phyloP scores from a whole-genome alignment of 2,113 vertebrate species.

The Tenebrosternarchus preto region DNA sequence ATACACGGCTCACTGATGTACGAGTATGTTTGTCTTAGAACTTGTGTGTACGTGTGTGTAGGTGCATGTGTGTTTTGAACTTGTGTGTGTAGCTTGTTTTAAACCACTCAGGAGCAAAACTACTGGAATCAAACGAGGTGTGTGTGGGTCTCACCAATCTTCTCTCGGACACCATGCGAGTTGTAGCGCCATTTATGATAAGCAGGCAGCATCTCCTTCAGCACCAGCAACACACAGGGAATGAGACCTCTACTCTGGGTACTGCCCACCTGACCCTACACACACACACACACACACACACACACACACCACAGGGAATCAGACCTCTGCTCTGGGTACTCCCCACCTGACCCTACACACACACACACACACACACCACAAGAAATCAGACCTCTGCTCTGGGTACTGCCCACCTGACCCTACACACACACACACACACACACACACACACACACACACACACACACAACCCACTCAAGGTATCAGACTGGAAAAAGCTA shows the following conservation, averaged over 20 bases:
- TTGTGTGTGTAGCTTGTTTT: too few species aligned
- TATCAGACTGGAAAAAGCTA: too few species aligned
- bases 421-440: constrained; percentile 58
- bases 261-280: constrained; percentile 92
- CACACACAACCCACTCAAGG: neutral
- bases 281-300: constrained; percentile 12
- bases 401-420: constrained; percentile 95
- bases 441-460: neutral
- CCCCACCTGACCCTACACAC: constrained; percentile 89
- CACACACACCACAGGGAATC: constrained; percentile 80
- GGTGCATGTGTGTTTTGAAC: neutral
- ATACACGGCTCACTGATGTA: too few species aligned
- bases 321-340: constrained; percentile 94
- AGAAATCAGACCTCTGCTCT: constrained; percentile 91
- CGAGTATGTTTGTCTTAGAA: too few species aligned
- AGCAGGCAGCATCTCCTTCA: constrained; percentile 96
- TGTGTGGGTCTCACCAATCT: constrained; percentile 80
- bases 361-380: constrained; percentile 69
- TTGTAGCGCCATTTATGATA: constrained; percentile 98
- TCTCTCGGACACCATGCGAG: constrained; percentile 87
- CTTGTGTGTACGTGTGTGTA: neutral
- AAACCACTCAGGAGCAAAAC: too few species aligned
- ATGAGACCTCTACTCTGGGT: constrained; percentile 93
- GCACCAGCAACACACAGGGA: constrained; percentile 92
- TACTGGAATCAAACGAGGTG: too few species aligned